These are phyloP conservation scores for Aphyosemion australe DNA, from an alignment of 2,113 vertebrate genomes.

Conservation along the genomic window DNA sequence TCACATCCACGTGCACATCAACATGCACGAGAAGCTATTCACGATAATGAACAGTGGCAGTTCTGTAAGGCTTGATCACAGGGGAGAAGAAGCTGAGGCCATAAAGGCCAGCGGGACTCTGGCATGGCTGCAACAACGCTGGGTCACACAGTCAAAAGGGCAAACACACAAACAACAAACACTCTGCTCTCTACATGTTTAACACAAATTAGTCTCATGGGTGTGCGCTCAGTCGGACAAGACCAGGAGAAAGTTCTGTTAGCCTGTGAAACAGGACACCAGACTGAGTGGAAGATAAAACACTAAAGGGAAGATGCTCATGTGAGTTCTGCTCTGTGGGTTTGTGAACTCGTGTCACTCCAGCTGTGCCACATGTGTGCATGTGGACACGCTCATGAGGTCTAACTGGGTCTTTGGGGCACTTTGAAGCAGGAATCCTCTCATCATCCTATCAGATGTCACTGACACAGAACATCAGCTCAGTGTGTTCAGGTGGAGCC, in stretches of 20 bases:
- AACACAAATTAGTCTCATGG: slow-evolving; percentile 17
- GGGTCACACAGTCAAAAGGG: slow-evolving; percentile 13
- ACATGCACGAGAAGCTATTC: slow-evolving; percentile 12
- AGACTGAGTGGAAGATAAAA: neutral
- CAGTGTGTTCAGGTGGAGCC: too few relatives aligned
- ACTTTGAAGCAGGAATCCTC: neutral
- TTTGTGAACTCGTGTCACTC: slow-evolving; percentile 24
- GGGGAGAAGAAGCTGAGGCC: slow-evolving; percentile 21
- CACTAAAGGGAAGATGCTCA: neutral
- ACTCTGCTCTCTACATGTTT: slow-evolving; percentile 13
- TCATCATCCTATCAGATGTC: slow-evolving; percentile 13
- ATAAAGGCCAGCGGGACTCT: slow-evolving; percentile 28
- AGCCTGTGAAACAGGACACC: slow-evolving; percentile 27
- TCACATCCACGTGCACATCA: slow-evolving; percentile 3
- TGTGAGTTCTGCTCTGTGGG: slow-evolving; percentile 35
- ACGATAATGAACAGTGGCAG: slow-evolving; percentile 48
- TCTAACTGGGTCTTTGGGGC: slow-evolving; percentile 47
- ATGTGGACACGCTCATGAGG: slow-evolving; percentile 1
- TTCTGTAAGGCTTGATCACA: slow-evolving; percentile 18
- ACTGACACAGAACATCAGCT: too few relatives aligned
- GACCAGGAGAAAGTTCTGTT: slow-evolving; percentile 15
- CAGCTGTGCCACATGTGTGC: slow-evolving; percentile 38
- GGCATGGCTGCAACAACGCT: slow-evolving; percentile 27
- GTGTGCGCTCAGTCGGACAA: neutral
- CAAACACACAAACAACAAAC: slow-evolving; percentile 28